Percentiles rank a stretch among this genome's conserved stretches.
Evolutionary conservation across 1,140 invertebrate species (phyloP).

Genomic region (Drosophila navojoa): DNA sequence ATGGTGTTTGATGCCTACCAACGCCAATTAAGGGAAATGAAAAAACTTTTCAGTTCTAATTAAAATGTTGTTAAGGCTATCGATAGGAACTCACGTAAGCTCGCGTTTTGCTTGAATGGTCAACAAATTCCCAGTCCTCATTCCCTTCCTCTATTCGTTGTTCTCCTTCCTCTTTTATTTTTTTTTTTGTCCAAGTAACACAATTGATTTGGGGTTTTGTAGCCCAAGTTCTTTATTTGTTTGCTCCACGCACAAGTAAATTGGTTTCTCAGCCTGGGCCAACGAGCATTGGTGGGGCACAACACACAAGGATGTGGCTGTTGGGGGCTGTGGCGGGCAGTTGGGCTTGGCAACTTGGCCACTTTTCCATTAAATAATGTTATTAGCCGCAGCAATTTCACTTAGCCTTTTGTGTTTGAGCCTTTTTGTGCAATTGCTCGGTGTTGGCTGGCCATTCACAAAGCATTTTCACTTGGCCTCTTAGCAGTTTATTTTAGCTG

Average conservation of each 20-base stretch:
- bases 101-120: constrained; percentile 45
- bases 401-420: constrained; percentile 47
- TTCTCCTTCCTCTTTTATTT: neutral
- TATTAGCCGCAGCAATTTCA: constrained; percentile 74
- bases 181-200: constrained; percentile 27
- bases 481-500: constrained; percentile 40
- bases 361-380: constrained; percentile 72
- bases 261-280: constrained; percentile 54
- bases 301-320: too few species aligned
- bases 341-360: constrained; percentile 10
- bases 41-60: constrained; percentile 59
- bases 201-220: constrained; percentile 72
- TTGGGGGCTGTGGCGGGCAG: too few species aligned
- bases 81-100: constrained; percentile 48
- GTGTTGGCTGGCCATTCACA: constrained; percentile 29
- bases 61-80: constrained; percentile 70
- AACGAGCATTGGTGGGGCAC: too few species aligned
- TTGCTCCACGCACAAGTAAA: constrained; percentile 54
- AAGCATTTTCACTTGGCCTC: constrained; percentile 69
- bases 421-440: constrained; percentile 47
- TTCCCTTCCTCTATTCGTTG: neutral
- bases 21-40: constrained; percentile 41
- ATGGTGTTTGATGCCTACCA: constrained; percentile 48
- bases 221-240: constrained; percentile 52
- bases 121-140: constrained; percentile 39